Evolutionary conservation across 2,888 invertebrate species (phyloP).

Genomic region (Timema podura): DNA sequence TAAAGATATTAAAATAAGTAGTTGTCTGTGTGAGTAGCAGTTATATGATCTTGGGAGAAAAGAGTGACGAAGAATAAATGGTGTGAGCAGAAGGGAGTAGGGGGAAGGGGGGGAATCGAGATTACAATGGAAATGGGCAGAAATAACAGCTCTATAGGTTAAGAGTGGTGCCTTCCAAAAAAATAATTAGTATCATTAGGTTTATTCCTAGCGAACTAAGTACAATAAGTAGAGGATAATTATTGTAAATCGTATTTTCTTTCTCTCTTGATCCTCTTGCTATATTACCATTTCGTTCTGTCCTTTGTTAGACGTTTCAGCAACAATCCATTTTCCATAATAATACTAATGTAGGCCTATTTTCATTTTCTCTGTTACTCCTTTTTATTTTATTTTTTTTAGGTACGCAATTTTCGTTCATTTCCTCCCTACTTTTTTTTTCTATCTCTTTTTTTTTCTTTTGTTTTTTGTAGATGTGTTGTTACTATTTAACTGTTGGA

Average conservation of each 20-base stretch:
- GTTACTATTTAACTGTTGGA: too few relatives aligned
- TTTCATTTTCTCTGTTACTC: slow-evolving; percentile 4
- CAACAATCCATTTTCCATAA: slow-evolving; percentile 11
- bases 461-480: neutral
- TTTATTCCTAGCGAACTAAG: slow-evolving; percentile 15
- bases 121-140: slow-evolving; percentile 12
- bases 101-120: neutral
- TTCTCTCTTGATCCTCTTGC: neutral
- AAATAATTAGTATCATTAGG: slow-evolving; percentile 16
- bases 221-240: slow-evolving; percentile 16
- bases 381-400: neutral
- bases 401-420: slow-evolving; percentile 23
- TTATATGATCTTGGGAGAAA: too few relatives aligned
- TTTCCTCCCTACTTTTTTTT: slow-evolving; percentile 15
- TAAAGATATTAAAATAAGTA: slow-evolving; percentile 12
- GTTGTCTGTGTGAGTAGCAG: neutral
- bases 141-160: slow-evolving; percentile 14
- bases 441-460: slow-evolving; percentile 3
- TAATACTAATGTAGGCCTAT: slow-evolving; percentile 14
- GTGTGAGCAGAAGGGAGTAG: too few relatives aligned
- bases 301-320: neutral
- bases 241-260: slow-evolving; percentile 15
- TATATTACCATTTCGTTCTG: neutral
- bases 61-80: too few relatives aligned
- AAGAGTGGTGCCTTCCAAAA: slow-evolving; percentile 13